These are phyloP conservation scores for Pardosa pseudoannulata DNA, from an alignment of 2,888 invertebrate species.

Conservation along the genomic window DNA sequence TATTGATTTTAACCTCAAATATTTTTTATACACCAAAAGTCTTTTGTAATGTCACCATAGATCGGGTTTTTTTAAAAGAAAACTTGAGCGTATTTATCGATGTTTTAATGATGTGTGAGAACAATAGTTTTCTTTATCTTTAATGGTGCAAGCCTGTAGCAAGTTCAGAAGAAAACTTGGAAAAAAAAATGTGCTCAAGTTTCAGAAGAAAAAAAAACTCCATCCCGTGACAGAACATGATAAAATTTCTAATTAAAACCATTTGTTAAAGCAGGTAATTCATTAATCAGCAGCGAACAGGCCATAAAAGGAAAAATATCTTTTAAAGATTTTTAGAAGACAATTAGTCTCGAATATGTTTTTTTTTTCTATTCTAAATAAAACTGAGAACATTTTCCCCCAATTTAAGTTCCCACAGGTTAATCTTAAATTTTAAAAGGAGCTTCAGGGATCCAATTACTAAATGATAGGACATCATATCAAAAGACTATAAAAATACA, in stretches of 20 bases:
- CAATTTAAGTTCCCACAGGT: background rate
- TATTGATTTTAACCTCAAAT: constrained; percentile 29
- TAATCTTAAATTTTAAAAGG: too few species aligned
- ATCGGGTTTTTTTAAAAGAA: constrained; percentile 1
- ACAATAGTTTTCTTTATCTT: constrained; percentile 43
- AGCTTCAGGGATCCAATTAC: too few species aligned
- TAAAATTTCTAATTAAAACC: constrained; percentile 33
- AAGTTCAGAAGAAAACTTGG: background rate
- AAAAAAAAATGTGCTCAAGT: background rate
- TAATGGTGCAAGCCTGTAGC: background rate
- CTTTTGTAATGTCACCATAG: constrained; percentile 2
- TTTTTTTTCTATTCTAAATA: too few species aligned
- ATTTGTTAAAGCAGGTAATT: constrained; percentile 26
- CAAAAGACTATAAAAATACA: too few species aligned
- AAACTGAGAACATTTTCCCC: too few species aligned
- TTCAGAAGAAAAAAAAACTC: background rate
- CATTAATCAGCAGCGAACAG: constrained; percentile 28
- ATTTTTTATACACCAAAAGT: background rate
- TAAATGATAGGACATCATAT: too few species aligned
- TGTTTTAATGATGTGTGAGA: constrained; percentile 31
- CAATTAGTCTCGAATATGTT: too few species aligned
- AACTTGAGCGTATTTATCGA: constrained; percentile 7
- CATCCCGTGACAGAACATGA: constrained; percentile 12
- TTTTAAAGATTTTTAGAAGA: too few species aligned
- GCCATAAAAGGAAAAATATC: background rate